A percentile compares a stretch with the other conserved stretches of the same genome.
phyloP scores from a whole-genome alignment of 2,113 vertebrate genomes.

The Ctenodactylus gundi region DNA sequence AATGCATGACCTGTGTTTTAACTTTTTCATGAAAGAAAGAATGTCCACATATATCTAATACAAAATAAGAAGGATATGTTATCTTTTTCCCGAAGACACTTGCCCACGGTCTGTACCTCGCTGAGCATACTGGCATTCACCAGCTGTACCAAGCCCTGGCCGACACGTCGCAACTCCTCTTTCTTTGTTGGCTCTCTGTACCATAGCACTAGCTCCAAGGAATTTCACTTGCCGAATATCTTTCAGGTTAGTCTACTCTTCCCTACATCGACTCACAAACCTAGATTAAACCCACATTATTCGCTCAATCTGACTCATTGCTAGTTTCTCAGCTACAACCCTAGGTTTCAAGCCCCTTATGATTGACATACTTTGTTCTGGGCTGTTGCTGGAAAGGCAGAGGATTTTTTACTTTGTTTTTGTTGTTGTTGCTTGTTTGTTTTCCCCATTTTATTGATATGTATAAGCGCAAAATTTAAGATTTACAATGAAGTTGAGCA shows the following conservation, averaged over 20 bases:
- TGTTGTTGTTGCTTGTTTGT: not conserved
- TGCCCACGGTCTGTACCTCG: not conserved
- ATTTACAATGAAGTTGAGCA: not conserved
- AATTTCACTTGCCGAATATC: not conserved
- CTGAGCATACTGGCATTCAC: not conserved
- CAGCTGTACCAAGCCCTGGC: not conserved
- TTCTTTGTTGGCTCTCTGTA: not conserved
- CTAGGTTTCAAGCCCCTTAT: not conserved
- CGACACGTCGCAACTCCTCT: not conserved
- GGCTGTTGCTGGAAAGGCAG: not conserved
- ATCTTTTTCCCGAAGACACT: not conserved
- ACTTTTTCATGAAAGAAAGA: not conserved
- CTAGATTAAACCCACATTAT: not conserved
- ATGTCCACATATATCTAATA: not conserved
- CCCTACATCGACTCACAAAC: not conserved
- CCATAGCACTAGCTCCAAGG: not conserved
- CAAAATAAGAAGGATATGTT: conserved; percentile 3
- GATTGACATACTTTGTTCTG: not conserved
- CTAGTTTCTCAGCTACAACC: not conserved
- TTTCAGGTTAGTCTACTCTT: not conserved
- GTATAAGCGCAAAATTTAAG: no score
- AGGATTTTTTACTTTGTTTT: no score
- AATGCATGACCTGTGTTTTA: not conserved
- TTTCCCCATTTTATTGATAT: no score
- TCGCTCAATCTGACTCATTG: not conserved